Evolutionary conservation across 2,888 invertebrate species (phyloP).

Genomic region (Lasioglossum lativentre): DNA sequence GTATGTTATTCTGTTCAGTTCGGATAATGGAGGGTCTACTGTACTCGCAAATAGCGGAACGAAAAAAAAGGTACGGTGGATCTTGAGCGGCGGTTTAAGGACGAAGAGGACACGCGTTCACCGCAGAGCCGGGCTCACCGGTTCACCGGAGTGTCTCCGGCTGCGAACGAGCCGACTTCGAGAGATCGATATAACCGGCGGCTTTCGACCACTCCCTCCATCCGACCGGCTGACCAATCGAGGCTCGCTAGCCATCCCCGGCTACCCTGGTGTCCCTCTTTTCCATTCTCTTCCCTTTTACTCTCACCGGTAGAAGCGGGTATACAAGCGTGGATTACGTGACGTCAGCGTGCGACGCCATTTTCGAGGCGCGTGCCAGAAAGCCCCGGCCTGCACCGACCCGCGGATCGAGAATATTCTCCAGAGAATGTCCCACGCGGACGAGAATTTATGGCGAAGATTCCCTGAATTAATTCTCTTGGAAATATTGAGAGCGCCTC

Average conservation of each 20-base stretch:
- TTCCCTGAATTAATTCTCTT: conserved; percentile 61
- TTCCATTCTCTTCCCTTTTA: conserved; percentile 73
- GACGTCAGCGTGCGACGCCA: conserved; percentile 82
- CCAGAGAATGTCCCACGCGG: conserved; percentile 65
- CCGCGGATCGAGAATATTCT: conserved; percentile 63
- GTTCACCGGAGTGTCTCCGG: conserved; percentile 57
- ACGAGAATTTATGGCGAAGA: conserved; percentile 63
- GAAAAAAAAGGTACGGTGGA: not conserved
- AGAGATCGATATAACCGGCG: conserved; percentile 82
- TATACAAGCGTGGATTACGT: conserved; percentile 73
- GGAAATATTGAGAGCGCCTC: conserved; percentile 50
- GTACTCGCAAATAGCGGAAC: not conserved
- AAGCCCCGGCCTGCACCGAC: conserved; percentile 64
- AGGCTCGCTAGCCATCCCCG: conserved; percentile 80
- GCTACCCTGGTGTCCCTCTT: conserved; percentile 64
- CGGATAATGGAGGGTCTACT: not conserved
- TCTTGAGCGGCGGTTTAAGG: conserved; percentile 37
- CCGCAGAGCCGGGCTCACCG: conserved; percentile 48
- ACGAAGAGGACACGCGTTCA: conserved; percentile 62
- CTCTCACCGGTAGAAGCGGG: conserved; percentile 55
- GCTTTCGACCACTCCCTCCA: conserved; percentile 83
- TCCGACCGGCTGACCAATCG: conserved; percentile 80
- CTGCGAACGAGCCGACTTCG: conserved; percentile 70
- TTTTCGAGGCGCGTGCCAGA: conserved; percentile 83
- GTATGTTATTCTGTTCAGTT: not conserved